phyloP scores from a whole-genome alignment of 35 echinoderm and acorn worm species.

The Holothuria glaberrima region DNA sequence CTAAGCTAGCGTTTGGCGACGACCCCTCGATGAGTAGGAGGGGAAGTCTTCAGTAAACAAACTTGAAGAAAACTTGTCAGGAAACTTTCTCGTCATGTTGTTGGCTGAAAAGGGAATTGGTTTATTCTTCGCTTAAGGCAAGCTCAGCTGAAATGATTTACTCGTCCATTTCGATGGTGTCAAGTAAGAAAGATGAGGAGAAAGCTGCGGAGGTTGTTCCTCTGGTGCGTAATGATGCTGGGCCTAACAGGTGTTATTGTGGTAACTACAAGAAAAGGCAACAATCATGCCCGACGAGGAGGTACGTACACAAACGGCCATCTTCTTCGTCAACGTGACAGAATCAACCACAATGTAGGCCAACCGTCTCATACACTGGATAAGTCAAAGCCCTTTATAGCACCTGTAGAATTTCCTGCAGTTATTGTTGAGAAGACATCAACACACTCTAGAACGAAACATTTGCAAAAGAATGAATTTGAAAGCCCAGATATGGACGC shows the following conservation, averaged over 20 bases:
- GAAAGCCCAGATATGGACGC: neutral
- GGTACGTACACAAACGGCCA: neutral
- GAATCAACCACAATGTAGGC: neutral
- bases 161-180: neutral
- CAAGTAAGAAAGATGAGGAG: constrained; percentile 38
- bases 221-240: constrained; percentile 14
- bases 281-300: neutral
- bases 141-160: constrained; percentile 6
- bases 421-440: neutral
- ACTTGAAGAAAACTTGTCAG: neutral
- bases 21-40: neutral
- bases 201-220: constrained; percentile 28
- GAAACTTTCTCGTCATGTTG: neutral
- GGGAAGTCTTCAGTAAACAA: neutral
- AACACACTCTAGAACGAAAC: neutral
- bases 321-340: neutral
- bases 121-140: neutral
- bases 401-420: constrained; percentile 33
- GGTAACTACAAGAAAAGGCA: constrained; percentile 3
- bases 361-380: neutral
- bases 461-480: neutral
- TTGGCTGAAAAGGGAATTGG: too few species aligned
- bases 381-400: constrained; percentile 19
- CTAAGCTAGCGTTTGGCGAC: neutral
- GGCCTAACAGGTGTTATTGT: constrained; percentile 43